Base-by-base conservation (phyloP, 2,888 invertebrate species). In the Drosophila imparisetae region DNA sequence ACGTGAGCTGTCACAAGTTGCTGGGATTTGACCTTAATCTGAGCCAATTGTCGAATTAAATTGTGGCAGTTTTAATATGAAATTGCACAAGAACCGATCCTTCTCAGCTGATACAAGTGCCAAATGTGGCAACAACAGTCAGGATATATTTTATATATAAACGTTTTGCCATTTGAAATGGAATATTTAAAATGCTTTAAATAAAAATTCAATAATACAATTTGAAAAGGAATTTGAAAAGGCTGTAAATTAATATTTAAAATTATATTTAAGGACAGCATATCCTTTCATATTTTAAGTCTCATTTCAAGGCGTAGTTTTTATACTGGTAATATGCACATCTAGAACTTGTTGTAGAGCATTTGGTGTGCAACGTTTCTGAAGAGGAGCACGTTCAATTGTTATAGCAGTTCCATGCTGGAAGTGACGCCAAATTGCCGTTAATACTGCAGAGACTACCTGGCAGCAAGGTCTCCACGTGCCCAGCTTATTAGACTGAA, bases 401-500 rank as follows among this genome's bases (percentile, higher is more conserved):
- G 69, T 62, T 62, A 52, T 32, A 52, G 63, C 63, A 48, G 72
- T 65, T 59, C 21, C 21, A 42, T 49, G 66, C 59, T 61, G 65
- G 13, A 53, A 66, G 59, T 63, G 72, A 62, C 59, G 63, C 50
- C 72, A 75, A 79, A 73, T 79, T 73, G 57, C 55, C 59, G 77
- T 76, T 80, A 79, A 79, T 80, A 69, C 58, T 55, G 38, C 60
- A 53, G 48, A 62, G 62, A 66, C 63, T 58, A 67, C 79, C 75
- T 72, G 71, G 57, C 72, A 63, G 55, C 72, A 53, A 75, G 72
- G 63, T 72, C 75, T 63, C 63, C 79, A 79, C 79, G 78, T 78
- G 79, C 75, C 67, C 69, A 62, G 78, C 87, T 84, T 84, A 86
- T 86, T 86, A 86, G 66, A 84, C 71, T 53, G 72, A 75, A 54